Percentiles rank a stretch among this genome's conserved stretches.
phyloP scores from a whole-genome alignment of 2,797 vertebrate genomes.

The Pseudochromis fuscus region DNA sequence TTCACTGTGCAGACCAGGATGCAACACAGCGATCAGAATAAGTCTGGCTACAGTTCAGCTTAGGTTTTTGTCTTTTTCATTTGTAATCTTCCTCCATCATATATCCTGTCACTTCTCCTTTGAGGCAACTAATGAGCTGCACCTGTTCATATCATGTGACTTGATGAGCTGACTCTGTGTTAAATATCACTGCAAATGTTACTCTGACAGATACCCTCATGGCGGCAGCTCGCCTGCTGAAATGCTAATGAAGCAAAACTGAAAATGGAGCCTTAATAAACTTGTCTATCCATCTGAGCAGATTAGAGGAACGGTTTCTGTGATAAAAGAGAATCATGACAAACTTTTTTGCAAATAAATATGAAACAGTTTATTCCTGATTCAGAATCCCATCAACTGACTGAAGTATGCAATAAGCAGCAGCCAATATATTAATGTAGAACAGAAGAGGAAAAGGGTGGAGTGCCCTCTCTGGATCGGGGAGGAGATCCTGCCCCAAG shows the following conservation, averaged over 20 bases:
- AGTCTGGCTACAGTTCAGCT: neutral
- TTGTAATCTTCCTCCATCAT: neutral
- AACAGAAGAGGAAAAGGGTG: too few species aligned
- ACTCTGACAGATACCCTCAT: neutral
- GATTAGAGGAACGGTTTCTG: neutral
- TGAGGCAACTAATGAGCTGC: conserved; percentile 7
- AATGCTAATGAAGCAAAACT: conserved; percentile 1
- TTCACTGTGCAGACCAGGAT: conserved; percentile 14
- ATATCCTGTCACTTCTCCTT: neutral
- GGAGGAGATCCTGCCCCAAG: too few species aligned
- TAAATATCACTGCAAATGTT: conserved; percentile 19
- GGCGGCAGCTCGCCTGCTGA: neutral
- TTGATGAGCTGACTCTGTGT: neutral
- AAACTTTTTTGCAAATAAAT: neutral
- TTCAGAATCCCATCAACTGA: neutral
- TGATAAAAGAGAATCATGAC: neutral
- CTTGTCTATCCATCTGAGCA: neutral
- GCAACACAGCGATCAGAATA: conserved; percentile 14
- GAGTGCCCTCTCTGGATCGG: too few species aligned
- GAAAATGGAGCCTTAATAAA: neutral
- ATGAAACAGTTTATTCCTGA: too few species aligned
- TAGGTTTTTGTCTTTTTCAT: neutral
- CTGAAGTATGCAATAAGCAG: too few species aligned
- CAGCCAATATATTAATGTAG: too few species aligned
- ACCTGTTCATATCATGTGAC: conserved; percentile 10